Conservation (phyloP, 2,888 invertebrate species). For the Phyllotreta cruciferae region DNA sequence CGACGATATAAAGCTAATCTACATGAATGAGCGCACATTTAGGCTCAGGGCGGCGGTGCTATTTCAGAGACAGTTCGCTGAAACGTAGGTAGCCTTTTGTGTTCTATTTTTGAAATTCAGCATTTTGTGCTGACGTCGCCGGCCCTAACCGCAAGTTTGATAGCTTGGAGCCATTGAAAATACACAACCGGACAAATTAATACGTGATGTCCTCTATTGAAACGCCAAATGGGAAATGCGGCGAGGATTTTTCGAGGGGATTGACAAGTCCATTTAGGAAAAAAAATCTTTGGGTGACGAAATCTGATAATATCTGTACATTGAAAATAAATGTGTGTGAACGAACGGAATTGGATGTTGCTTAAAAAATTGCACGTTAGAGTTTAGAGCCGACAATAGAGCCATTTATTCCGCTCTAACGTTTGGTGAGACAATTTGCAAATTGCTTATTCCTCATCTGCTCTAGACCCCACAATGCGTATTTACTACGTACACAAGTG, state of each 20-base stretch:
- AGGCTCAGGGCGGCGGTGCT: conserved; percentile 21
- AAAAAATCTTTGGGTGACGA: no score
- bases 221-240: conserved; percentile 3
- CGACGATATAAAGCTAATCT: conserved; percentile 23
- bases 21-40: conserved; percentile 30
- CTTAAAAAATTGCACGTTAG: no score
- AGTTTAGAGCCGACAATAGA: no score
- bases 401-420: no score
- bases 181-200: conserved; percentile 9
- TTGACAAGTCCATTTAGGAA: neutral
- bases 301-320: no score
- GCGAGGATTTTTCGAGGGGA: conserved; percentile 3
- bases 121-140: conserved; percentile 16
- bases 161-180: conserved; percentile 7
- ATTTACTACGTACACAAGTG: no score
- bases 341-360: no score
- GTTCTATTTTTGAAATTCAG: conserved; percentile 22
- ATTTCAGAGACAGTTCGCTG: conserved; percentile 14
- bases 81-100: conserved; percentile 23
- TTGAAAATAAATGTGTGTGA: no score
- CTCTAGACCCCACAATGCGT: no score
- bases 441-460: no score
- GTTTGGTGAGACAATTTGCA: no score
- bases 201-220: neutral
- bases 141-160: neutral